phyloP scores from a whole-genome alignment of 1,140 invertebrate genomes.

The Drosophila carrolli region DNA sequence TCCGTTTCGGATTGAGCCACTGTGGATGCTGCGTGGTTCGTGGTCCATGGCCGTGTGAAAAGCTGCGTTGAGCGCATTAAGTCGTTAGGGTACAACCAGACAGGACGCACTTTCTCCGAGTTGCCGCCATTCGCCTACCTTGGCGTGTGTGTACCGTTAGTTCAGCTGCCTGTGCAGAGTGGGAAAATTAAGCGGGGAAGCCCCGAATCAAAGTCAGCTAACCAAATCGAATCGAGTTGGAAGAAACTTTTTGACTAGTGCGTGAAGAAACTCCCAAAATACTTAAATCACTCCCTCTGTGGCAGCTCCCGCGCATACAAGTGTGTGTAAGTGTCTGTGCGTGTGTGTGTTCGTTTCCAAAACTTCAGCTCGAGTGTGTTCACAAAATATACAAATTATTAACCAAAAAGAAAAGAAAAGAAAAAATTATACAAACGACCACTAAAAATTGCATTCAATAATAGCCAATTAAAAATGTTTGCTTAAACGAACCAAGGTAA shows the following conservation, averaged over 20 bases:
- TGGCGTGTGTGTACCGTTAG: constrained; percentile 73
- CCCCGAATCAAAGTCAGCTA: constrained; percentile 13
- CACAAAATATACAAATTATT: constrained; percentile 45
- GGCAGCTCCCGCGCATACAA: constrained; percentile 44
- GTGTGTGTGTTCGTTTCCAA: constrained; percentile 35
- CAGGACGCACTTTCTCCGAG: constrained; percentile 75
- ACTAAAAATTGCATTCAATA: constrained; percentile 35
- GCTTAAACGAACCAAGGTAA: constrained; percentile 54
- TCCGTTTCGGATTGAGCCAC: constrained; percentile 32
- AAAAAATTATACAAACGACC: constrained; percentile 5
- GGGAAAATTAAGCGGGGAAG: constrained; percentile 39
- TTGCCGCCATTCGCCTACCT: constrained; percentile 63
- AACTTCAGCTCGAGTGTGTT: constrained; percentile 64
- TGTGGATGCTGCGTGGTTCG: constrained; percentile 57
- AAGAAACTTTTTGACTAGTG: constrained; percentile 18
- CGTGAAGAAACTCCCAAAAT: constrained; percentile 27
- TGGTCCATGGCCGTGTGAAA: constrained; percentile 82
- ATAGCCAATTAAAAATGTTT: constrained; percentile 50
- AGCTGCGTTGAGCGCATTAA: constrained; percentile 83
- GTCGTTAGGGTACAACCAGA: constrained; percentile 84
- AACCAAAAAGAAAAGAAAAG: not conserved
- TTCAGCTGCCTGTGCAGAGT: constrained; percentile 67
- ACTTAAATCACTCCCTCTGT: constrained; percentile 32
- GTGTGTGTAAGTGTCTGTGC: constrained; percentile 50
- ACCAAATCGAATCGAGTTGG: constrained; percentile 21